These are phyloP conservation scores for Otolemur garnettii DNA, from an alignment of 2,113 vertebrate genomes.

Conservation along the genomic window DNA sequence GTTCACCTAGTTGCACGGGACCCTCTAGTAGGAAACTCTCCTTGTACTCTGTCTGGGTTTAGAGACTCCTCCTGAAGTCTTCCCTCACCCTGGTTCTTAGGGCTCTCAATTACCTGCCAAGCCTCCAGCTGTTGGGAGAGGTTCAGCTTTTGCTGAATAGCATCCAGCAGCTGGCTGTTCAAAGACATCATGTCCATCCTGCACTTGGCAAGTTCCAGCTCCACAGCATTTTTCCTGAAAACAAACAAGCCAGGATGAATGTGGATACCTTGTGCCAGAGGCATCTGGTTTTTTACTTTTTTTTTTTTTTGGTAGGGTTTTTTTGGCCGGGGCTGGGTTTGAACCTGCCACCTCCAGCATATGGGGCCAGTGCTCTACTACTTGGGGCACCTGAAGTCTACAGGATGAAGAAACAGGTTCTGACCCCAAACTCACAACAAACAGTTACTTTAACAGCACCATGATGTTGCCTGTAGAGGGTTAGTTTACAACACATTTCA, in stretches of 20 bases:
- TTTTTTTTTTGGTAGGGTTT: too few relatives aligned
- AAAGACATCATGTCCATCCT: conserved; percentile 99
- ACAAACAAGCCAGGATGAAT: background rate
- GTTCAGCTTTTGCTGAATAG: conserved; percentile 99
- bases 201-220: conserved; percentile 97
- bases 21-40: background rate
- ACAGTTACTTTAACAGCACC: background rate
- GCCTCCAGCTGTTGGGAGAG: conserved; percentile 99
- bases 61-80: background rate
- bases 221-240: conserved; percentile 96
- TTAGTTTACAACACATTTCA: background rate
- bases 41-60: background rate
- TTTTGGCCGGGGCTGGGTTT: too few relatives aligned
- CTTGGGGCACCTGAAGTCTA: background rate
- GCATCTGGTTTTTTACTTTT: background rate
- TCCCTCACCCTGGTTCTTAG: background rate
- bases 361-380: too few relatives aligned
- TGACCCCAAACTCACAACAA: background rate
- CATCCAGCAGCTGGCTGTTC: conserved; percentile 97
- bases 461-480: background rate
- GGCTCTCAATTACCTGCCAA: conserved; percentile 94
- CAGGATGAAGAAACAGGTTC: background rate
- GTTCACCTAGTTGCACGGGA: background rate
- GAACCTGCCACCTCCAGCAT: too few relatives aligned
- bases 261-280: background rate